Conservation (phyloP, 2,113 vertebrate genomes). For the Dolichallabes microphthalmus region DNA sequence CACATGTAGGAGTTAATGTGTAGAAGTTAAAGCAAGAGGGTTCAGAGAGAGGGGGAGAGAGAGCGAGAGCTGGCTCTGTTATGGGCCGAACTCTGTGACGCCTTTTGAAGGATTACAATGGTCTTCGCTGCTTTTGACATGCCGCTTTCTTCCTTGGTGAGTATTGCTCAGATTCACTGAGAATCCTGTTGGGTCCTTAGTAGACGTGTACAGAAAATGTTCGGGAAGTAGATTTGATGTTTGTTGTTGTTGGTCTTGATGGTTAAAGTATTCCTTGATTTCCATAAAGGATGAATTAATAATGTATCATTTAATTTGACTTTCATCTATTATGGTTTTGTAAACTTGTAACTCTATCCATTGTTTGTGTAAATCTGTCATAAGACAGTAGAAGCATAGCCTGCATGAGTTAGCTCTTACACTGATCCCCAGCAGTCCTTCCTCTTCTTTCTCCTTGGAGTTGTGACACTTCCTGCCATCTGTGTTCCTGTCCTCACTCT, state of each 20-base stretch:
- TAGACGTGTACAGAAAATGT: neutral
- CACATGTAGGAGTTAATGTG: constrained; percentile 31
- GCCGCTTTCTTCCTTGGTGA: constrained; percentile 74
- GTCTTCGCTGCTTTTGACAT: constrained; percentile 74
- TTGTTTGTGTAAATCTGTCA: neutral
- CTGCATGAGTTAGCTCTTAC: neutral
- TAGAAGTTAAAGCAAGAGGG: constrained; percentile 39
- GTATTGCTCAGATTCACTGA: constrained; percentile 51
- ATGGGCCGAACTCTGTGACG: constrained; percentile 61
- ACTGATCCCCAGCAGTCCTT: neutral
- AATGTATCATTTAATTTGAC: neutral
- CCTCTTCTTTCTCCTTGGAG: constrained; percentile 35
- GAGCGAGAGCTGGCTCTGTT: constrained; percentile 60
- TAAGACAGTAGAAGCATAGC: neutral
- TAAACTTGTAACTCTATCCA: neutral
- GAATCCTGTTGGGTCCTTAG: constrained; percentile 23
- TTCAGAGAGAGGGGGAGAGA: constrained; percentile 48
- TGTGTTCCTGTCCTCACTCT: constrained; percentile 59
- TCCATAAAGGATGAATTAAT: neutral
- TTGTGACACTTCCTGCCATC: constrained; percentile 58
- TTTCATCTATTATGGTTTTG: neutral
- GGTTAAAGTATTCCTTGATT: neutral
- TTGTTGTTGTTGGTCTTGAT: neutral
- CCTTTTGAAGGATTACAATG: constrained; percentile 69
- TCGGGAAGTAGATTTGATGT: neutral